Conservation (phyloP, 2,797 vertebrate species). For the Aselliscus stoliczkanus region DNA sequence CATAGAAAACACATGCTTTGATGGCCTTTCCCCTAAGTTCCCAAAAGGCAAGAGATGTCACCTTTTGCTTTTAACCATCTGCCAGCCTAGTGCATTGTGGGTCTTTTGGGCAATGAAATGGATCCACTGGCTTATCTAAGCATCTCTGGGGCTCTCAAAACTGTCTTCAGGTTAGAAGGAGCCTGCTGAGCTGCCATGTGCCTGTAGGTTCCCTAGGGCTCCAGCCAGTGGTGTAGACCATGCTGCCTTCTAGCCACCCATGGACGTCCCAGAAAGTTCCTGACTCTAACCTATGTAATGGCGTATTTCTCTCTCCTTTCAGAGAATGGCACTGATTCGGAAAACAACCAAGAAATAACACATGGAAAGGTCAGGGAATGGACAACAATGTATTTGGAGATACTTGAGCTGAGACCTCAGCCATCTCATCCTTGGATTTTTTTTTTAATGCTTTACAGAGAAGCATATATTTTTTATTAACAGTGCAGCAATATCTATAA, state of each 20-base stretch:
- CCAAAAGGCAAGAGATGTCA: background rate
- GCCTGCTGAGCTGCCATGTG: background rate
- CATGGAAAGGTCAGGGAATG: slow-evolving; percentile 61
- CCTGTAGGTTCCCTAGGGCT: background rate
- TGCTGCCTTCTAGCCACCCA: background rate
- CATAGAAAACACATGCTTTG: background rate
- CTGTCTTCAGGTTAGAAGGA: background rate
- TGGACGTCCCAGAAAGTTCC: background rate
- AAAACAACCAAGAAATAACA: slow-evolving; percentile 99
- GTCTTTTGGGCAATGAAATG: background rate
- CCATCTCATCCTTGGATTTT: slow-evolving; percentile 77
- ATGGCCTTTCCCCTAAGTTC: background rate
- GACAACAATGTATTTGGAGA: slow-evolving; percentile 67
- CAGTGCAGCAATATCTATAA: slow-evolving; percentile 82
- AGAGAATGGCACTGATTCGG: slow-evolving; percentile 99
- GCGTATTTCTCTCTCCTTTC: slow-evolving; percentile 73
- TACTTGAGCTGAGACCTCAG: slow-evolving; percentile 72
- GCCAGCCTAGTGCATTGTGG: background rate
- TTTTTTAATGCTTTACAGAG: slow-evolving; percentile 84
- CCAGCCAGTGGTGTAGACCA: background rate
- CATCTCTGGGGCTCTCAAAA: background rate
- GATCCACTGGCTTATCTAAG: background rate
- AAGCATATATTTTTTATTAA: slow-evolving; percentile 84
- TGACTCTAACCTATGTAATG: background rate
- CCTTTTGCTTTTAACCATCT: background rate